Evolutionary conservation across 2,113 vertebrate species (phyloP).

Genomic region (Aramus guarauna): DNA sequence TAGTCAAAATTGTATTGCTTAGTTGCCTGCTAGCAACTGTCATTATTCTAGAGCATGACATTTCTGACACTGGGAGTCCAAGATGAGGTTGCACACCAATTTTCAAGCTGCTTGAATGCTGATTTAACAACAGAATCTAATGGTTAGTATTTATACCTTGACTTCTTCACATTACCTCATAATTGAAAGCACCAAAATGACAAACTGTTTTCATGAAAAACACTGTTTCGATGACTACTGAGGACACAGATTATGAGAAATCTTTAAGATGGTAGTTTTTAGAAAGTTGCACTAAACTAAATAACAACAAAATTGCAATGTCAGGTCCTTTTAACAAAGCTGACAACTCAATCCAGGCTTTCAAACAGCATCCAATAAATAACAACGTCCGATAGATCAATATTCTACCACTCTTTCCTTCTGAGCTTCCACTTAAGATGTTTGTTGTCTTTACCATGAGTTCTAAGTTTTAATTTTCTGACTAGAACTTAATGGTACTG

Average conservation of each 20-base stretch:
- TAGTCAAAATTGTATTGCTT: not conserved
- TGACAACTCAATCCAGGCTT: not conserved
- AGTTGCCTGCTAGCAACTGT: conserved; percentile 5
- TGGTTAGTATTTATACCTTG: not conserved
- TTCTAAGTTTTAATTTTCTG: not conserved
- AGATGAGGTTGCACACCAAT: not conserved
- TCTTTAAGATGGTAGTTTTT: not conserved
- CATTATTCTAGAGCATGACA: not conserved
- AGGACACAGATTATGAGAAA: not conserved
- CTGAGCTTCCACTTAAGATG: not conserved
- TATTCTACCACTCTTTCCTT: not conserved
- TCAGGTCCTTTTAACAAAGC: not conserved
- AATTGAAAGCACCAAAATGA: not conserved
- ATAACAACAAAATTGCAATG: not conserved
- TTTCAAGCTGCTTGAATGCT: not conserved
- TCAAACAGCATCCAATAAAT: not conserved
- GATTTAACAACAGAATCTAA: conserved; percentile 18
- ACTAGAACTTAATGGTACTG: not conserved
- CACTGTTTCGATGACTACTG: not conserved
- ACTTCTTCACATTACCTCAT: not conserved
- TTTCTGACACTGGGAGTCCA: not conserved
- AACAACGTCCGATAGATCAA: not conserved
- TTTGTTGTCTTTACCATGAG: not conserved
- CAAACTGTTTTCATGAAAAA: not conserved
- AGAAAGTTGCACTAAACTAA: not conserved